Base-by-base conservation (phyloP, 1,140 invertebrate genomes). In the Pteromalus puparum region DNA sequence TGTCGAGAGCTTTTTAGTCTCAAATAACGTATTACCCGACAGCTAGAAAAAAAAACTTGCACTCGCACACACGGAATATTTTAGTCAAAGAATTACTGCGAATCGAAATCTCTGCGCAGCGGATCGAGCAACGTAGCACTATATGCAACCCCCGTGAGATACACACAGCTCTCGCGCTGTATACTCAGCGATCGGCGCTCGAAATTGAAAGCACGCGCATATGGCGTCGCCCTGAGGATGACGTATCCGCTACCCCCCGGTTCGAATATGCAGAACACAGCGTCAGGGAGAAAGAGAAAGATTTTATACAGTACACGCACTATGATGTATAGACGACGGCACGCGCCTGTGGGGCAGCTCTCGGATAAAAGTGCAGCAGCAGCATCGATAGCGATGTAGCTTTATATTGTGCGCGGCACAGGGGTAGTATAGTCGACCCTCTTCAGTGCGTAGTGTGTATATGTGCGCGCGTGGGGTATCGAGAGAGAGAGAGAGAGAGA, bases 221-320 rank as follows among this genome's bases (percentile, higher is more conserved):
- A 89, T 89, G 88, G 88, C 85, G 87, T 86, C 53, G 87, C 87
- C 87, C 78, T 87, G 88, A 84, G 85, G 86, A 90, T 90, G 88
- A 90, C 89, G 87, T 88, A 87, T 87, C 87, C 87, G 83, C 86
- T 87, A 86, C 85, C 87, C 87, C 87, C 87, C 87, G 21, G 6
- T n/a, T 61, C 53, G 53, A 61, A 61, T 61, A 61, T 61, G 53
- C 53, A n/a, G 46, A 48, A 5, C 65, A n/a, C 24, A 70, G 9
- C 26, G 10, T 28, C 6, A 28, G 67, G 5, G 46, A 61, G 68
- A 18, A 15, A 73, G 42, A 70, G n/a, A 61, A 61, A 61, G 53
- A n/a, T 21, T 61, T n/a, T 61, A 61, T 61, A 61, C 53, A 61
- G 21, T n/a, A 21, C 30, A 34, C 53, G 18, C 6, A 1, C 53